Evolutionary conservation across 2,888 invertebrate species (phyloP).

Genomic region (Pegoplata infirma): DNA sequence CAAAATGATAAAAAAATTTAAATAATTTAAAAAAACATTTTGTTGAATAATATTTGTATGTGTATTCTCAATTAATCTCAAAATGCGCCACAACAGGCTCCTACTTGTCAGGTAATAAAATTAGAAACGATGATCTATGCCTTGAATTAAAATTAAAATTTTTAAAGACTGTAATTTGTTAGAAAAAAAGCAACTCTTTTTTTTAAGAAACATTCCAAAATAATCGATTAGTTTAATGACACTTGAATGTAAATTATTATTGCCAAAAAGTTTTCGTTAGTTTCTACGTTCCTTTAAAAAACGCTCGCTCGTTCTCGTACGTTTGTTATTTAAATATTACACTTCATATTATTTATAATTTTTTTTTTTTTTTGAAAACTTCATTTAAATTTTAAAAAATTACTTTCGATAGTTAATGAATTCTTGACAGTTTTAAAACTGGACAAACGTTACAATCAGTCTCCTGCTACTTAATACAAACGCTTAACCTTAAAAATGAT

Average conservation of each 20-base stretch:
- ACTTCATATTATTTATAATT: too few species aligned
- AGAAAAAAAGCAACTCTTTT: constrained; percentile 51
- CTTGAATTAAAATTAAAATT: constrained; percentile 33
- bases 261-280: constrained; percentile 39
- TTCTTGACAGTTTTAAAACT: constrained; percentile 3
- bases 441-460: constrained; percentile 7
- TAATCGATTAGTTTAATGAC: constrained; percentile 57
- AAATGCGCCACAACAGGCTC: constrained; percentile 73
- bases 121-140: constrained; percentile 56
- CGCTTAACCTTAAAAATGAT: neutral
- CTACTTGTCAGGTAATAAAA: constrained; percentile 78
- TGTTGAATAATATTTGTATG: constrained; percentile 50
- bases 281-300: constrained; percentile 31
- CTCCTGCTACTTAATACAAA: neutral
- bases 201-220: constrained; percentile 46
- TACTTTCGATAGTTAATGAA: neutral
- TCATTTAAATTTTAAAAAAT: constrained; percentile 29
- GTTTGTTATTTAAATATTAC: constrained; percentile 46
- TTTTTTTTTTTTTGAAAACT: constrained; percentile 9
- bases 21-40: constrained; percentile 23
- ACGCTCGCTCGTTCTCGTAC: constrained; percentile 48
- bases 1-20: constrained; percentile 30
- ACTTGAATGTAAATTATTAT: constrained; percentile 58
- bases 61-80: constrained; percentile 54
- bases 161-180: constrained; percentile 59